Evolutionary conservation across 2,888 invertebrate genomes (phyloP).

Genomic region (Cantharis nigra): DNA sequence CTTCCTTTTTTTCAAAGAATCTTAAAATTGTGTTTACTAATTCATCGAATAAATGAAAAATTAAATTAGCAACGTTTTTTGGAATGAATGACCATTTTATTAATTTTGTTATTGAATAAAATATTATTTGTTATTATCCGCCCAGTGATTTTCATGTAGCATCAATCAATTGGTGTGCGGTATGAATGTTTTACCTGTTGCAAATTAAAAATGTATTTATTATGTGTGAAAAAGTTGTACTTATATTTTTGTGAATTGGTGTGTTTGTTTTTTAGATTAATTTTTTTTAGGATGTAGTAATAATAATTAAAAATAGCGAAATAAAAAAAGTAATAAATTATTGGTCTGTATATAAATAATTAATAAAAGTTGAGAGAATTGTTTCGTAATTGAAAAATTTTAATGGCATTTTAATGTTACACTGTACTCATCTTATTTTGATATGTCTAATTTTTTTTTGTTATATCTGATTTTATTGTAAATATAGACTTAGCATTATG

Average conservation of each 20-base stretch:
- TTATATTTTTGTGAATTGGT: constrained; percentile 27
- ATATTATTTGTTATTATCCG: constrained; percentile 15
- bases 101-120: neutral
- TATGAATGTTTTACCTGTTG: constrained; percentile 36
- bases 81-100: neutral
- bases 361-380: neutral
- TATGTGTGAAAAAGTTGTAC: constrained; percentile 26
- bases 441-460: constrained; percentile 13
- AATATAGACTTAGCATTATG: constrained; percentile 51
- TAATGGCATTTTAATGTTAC: constrained; percentile 12
- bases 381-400: constrained; percentile 4
- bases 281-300: constrained; percentile 9
- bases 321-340: constrained; percentile 5
- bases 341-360: constrained; percentile 1
- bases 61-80: neutral
- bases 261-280: constrained; percentile 16
- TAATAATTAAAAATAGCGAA: neutral
- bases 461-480: constrained; percentile 50
- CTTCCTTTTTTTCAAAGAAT: neutral
- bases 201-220: constrained; percentile 28
- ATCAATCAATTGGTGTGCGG: constrained; percentile 20
- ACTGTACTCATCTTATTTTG: constrained; percentile 4
- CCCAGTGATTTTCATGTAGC: constrained; percentile 22
- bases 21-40: neutral
- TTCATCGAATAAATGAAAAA: neutral